phyloP scores from a whole-genome alignment of 2,797 vertebrate species.

The Scolopax rusticola region DNA sequence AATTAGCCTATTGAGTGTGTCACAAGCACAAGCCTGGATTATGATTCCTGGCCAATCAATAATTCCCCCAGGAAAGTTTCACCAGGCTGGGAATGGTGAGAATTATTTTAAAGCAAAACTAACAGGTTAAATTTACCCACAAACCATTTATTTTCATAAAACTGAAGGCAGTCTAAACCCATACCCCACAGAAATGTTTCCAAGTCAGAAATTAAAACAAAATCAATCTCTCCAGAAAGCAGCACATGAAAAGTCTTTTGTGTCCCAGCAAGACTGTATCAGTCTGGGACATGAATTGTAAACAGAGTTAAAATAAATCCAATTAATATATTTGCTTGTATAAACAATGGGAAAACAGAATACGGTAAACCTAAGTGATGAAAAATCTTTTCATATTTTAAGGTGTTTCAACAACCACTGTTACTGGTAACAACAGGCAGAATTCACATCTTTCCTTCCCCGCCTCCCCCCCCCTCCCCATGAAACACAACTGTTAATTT shows the following conservation, averaged over 20 bases:
- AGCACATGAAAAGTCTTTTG: background rate
- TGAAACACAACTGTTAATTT: background rate
- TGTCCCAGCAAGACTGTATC: background rate
- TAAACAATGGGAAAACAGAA: conserved; percentile 11
- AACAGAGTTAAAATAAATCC: background rate
- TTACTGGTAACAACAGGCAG: background rate
- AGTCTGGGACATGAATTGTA: background rate
- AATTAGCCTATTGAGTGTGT: conserved; percentile 53
- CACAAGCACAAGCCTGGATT: conserved; percentile 28
- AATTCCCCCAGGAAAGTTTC: background rate
- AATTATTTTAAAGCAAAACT: conserved; percentile 22
- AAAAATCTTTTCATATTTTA: background rate
- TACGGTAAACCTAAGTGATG: background rate
- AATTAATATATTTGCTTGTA: background rate
- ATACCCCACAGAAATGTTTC: background rate
- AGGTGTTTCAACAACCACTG: background rate
- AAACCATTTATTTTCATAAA: background rate
- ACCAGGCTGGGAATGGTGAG: background rate
- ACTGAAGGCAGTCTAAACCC: background rate
- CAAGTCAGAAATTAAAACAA: conserved; percentile 9
- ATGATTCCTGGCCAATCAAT: background rate
- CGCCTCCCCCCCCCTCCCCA: too few species aligned
- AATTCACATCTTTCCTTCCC: background rate
- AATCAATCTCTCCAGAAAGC: background rate
- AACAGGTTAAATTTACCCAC: background rate